These are phyloP conservation scores for Oxyscelio sp. DNA, from an alignment of 2,888 invertebrate genomes.

Conservation along the genomic window DNA sequence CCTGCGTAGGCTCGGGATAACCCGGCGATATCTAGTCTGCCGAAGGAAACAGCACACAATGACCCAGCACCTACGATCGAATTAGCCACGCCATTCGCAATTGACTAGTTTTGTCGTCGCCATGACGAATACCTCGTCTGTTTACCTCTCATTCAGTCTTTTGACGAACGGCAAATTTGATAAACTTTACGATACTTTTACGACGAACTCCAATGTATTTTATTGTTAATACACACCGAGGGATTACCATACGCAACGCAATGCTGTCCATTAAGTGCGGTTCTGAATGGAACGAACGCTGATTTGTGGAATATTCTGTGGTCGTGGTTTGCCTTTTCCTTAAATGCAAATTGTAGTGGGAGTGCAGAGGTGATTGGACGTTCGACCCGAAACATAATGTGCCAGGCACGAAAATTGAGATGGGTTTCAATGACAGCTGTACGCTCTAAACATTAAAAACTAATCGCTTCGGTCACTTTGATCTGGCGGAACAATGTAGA, in stretches of 20 bases:
- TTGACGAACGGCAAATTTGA: conserved; percentile 37
- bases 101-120: conserved; percentile 62
- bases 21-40: conserved; percentile 73
- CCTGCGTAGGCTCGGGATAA: conserved; percentile 57
- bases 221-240: conserved; percentile 1
- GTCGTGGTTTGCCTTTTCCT: not conserved
- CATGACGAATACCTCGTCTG: conserved; percentile 53
- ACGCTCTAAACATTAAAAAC: conserved; percentile 15
- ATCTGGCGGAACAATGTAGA: conserved; percentile 57
- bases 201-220: not conserved
- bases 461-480: conserved; percentile 52
- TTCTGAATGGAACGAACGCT: conserved; percentile 9
- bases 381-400: conserved; percentile 7
- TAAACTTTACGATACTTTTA: conserved; percentile 39
- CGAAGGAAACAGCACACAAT: conserved; percentile 60
- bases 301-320: conserved; percentile 30
- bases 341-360: conserved; percentile 7
- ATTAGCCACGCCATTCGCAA: conserved; percentile 64
- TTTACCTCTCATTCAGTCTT: conserved; percentile 49
- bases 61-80: conserved; percentile 70
- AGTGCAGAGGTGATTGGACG: not conserved
- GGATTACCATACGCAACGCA: not conserved
- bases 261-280: conserved; percentile 1
- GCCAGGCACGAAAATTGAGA: conserved; percentile 59
- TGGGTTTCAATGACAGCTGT: conserved; percentile 64